Evolutionary conservation across 2,888 invertebrate genomes (phyloP), one percentile per base, ranked within the genome.

Genomic region (Steinernema hermaphroditum): DNA sequence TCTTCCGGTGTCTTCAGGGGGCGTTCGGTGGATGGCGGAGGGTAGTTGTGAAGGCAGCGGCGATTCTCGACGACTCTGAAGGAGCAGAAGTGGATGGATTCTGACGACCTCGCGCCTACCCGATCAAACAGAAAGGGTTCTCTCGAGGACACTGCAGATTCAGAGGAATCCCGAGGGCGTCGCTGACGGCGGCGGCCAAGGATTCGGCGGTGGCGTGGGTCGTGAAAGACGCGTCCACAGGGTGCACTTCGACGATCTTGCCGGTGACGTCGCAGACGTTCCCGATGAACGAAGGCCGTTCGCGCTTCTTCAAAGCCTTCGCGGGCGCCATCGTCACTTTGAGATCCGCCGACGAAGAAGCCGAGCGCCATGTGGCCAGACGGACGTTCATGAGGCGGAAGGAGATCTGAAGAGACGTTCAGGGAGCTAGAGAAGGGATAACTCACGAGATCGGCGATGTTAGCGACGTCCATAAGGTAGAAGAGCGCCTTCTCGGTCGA

Each of bases 21-120:
- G 9, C 9, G 16, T 46, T 19, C 46, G 6, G 46, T 6, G 16
- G 46, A 19, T 19, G 46, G 6, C 8, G 62, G 62, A 12, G 62
- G 62, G 29, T 62, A 62, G 27, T 62, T 19, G 16, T 12, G 62
- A 14, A 62, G 62, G 32, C 62, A 62, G 8, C 62, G 62, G 62
- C 62, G 62, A 14, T 62, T 62, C 62, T 62, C 62, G 16, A 62
- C 32, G 12, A 62, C 62, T 12, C 62, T 62, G 29, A 32, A 62
- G 1, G 8, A 32, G 16, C 24, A 22, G 24, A 50, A 22, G 19
- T 24, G 1, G 16, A 32, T 1, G 16, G 2, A 32, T 34, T n/a
- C n/a, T n/a, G n/a, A n/a, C n/a, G n/a, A n/a, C n/a, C n/a, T n/a
- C n/a, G n/a, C 32, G 9, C 62, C n/a, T 62, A 62, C 62, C 62